Base-by-base conservation (phyloP, 1,140 invertebrate genomes). In the Drosophila oshimai region DNA sequence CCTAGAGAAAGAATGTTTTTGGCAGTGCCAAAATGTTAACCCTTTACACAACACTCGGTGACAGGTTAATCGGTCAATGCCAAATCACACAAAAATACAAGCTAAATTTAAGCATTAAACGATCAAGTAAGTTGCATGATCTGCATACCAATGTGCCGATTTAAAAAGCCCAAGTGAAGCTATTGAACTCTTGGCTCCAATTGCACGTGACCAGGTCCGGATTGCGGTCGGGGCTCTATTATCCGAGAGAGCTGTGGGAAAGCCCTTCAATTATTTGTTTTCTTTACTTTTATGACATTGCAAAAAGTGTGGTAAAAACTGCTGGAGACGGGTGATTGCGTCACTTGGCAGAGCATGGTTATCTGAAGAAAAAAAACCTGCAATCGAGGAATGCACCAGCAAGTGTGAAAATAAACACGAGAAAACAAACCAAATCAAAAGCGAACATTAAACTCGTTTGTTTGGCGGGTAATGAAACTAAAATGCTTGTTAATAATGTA, bases 61-160 rank as follows among this genome's bases (percentile, higher is more conserved):
- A 10, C 20, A 22, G 36, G 53, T 78, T 86, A 73, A 46, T 67
- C 46, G 79, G 79, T 79, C 80, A 86, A 86, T 86, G 79, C 45
- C 79, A 44, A 44, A 33, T 36, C 49, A n/a, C n/a, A n/a, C n/a
- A n/a, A 17, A 64, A 50, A 31, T 45, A 37, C 31, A 60, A 41
- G n/a, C 41, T 53, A 54, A 39, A 54, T 31, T 13, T 13, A 29
- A 29, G 36, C n/a, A 6, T 33, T 39, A 37, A 29, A 22, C 49
- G 31, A 41, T 29, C 31, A 47, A 37, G 42, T 36, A 34, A 47
- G 39, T 26, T 34, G 55, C 64, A 33, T 50, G 54, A 54, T 34
- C 28, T 54, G 71, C 80, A 78, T 86, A 46, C 36, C 47, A 73
- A 71, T 64, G 41, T 33, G 20, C n/a, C 15, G 54, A 67, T 61